Evolutionary conservation across 2,113 vertebrate genomes (phyloP), one percentile per base, ranked within the genome.

Genomic region (Oenanthe melanoleuca): DNA sequence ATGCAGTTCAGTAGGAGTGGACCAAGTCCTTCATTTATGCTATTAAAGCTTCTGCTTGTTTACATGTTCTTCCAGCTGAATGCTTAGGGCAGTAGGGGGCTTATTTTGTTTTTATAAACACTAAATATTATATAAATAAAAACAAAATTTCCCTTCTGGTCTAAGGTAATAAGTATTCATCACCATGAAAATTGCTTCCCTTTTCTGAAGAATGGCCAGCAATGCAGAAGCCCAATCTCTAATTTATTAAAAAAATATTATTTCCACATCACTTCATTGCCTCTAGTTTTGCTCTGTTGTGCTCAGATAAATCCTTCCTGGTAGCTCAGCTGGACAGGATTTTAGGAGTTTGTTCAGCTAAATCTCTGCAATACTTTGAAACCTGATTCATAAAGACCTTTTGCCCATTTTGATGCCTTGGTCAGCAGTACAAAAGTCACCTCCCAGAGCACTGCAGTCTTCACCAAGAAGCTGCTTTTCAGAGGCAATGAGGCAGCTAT

Each of bases 141-240:
- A 64, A 18, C 3, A 61, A 82, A 26, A n/a, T 87, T 69, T 57
- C 45, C 45, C n/a, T 56, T 93, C 83, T 86, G 40, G 37, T 80
- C 49, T 60, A 37, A 82, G 40, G 75, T 34, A 92, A 63, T 71
- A 77, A 94, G 67, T 38, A 92, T 88, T 83, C 88, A 88, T 67
- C 80, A 89, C 44, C 59, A 65, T 17, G 61, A 89, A 93, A 86
- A 93, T 21, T 56, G 34, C 47, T 84, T 73, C 77, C 81, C 42
- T 75, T 59, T 92, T 82, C 67, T 91, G 88, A 83, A 93, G 86
- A 86, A 80, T 63, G 67, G 63, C 44, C 86, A 91, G 87, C 88
- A 88, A 79, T 8, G 50, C 24, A 2, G 71, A 92, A 82, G 11
- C 50, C 55, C 67, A n/a, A 63, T 42, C 50, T 88, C 63, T 59